These are phyloP conservation scores for Acridotheres tristis DNA, from an alignment of 2,797 vertebrate genomes.

Conservation along the genomic window DNA sequence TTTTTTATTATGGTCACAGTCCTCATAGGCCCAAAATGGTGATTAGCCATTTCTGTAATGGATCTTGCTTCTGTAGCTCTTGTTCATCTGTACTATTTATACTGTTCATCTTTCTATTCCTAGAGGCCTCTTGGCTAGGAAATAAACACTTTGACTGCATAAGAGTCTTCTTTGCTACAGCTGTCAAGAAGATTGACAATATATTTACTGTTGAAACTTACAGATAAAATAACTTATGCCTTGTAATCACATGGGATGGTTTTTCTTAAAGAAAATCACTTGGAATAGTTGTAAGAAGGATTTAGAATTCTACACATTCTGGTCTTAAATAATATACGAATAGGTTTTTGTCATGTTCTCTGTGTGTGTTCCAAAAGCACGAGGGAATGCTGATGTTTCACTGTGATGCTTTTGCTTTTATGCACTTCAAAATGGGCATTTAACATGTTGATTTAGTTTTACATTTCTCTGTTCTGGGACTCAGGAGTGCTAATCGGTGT, in stretches of 20 bases:
- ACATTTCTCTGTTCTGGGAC: not conserved
- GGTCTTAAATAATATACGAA: not conserved
- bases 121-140: conserved; percentile 11
- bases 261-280: not conserved
- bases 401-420: not conserved
- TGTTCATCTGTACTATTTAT: not conserved
- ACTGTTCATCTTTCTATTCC: conserved; percentile 1
- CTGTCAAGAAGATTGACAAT: conserved; percentile 21
- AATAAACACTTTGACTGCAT: not conserved
- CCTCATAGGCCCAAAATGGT: not conserved
- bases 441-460: not conserved
- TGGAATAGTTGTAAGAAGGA: not conserved
- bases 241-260: not conserved
- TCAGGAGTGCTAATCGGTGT: not conserved
- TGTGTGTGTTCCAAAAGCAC: not conserved
- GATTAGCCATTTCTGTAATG: not conserved
- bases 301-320: not conserved
- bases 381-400: not conserved
- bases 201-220: conserved; percentile 34
- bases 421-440: not conserved
- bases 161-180: not conserved
- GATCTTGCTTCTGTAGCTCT: not conserved
- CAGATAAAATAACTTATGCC: not conserved
- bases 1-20: not conserved
- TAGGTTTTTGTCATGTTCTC: not conserved